Evolutionary conservation across 2,888 invertebrate genomes (phyloP), one percentile per base, ranked within the genome.

Genomic region (Chorisops tibialis): DNA sequence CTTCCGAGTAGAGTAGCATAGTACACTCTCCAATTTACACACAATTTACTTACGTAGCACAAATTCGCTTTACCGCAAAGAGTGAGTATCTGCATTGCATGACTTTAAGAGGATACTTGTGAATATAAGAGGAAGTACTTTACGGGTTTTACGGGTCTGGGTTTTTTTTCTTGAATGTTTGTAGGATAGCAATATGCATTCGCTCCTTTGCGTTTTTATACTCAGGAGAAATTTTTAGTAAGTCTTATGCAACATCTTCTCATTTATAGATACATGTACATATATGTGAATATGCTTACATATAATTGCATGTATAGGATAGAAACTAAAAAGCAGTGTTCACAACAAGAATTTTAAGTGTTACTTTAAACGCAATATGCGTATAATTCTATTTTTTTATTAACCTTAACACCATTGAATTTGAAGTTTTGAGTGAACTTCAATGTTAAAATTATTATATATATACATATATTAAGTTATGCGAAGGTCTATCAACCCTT

Each of bases 51-150:
- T 56, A 56, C 43, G 35, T 43, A 56, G 56, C 56, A 56, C 30
- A 30, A 30, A 30, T 56, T 56, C 56, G 45, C 30, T 45, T 24
- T 56, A 43, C 56, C 56, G 56, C 56, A 56, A 56, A 56, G 56
- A 45, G 56, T 56, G 56, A 45, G 56, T 56, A 56, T 56, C 56
- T 56, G 56, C 56, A 56, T 56, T 56, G 56, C 56, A 56, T 56
- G 56, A 56, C 56, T 56, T 56, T 56, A 43, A 56, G 56, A 45
- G 56, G 56, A 56, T 56, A 56, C 56, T 56, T 56, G 35, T 56
- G 43, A 56, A 45, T 43, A 56, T 56, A 56, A 56, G 56, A 56
- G 56, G 45, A 35, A 45, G 43, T 45, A 45, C 56, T 56, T 56
- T 45, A 56, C 45, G 24, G 24, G n/a, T n/a, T n/a, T n/a, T n/a